These are phyloP conservation scores for Dicyrtoma fusca DNA, from an alignment of 2,888 invertebrate genomes.

Conservation along the genomic window DNA sequence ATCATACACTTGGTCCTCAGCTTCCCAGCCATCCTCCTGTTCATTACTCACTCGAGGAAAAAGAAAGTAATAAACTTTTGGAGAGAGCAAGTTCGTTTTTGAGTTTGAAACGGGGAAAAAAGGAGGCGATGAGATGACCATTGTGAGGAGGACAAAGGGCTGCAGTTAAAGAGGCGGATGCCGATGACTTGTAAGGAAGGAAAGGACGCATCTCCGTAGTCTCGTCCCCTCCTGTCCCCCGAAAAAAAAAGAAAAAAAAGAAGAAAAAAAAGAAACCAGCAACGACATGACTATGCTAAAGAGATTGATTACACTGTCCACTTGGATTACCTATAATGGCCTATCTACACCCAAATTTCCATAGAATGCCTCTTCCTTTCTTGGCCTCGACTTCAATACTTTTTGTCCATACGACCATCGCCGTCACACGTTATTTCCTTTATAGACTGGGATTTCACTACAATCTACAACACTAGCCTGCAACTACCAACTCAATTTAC, in stretches of 20 bases:
- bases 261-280: too few species aligned
- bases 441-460: too few species aligned
- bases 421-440: too few species aligned
- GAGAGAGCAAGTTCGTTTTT: background rate
- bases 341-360: too few species aligned
- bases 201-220: background rate
- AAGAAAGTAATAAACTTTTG: conserved; percentile 11
- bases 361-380: too few species aligned
- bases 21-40: background rate
- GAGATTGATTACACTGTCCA: conserved; percentile 50
- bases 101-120: background rate
- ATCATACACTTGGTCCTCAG: too few species aligned
- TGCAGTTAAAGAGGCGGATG: conserved; percentile 20
- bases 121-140: conserved; percentile 22
- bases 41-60: background rate
- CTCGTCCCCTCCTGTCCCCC: too few species aligned
- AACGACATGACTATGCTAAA: conserved; percentile 40
- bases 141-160: conserved; percentile 22
- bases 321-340: conserved; percentile 41
- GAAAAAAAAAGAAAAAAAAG: too few species aligned
- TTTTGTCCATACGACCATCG: too few species aligned
- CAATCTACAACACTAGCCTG: too few species aligned
- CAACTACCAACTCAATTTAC: too few species aligned
- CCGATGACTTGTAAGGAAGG: conserved; percentile 4
- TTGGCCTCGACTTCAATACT: too few species aligned